Evolutionary conservation across 2,888 invertebrate species (phyloP).

Genomic region (Lamellibrachia columna): DNA sequence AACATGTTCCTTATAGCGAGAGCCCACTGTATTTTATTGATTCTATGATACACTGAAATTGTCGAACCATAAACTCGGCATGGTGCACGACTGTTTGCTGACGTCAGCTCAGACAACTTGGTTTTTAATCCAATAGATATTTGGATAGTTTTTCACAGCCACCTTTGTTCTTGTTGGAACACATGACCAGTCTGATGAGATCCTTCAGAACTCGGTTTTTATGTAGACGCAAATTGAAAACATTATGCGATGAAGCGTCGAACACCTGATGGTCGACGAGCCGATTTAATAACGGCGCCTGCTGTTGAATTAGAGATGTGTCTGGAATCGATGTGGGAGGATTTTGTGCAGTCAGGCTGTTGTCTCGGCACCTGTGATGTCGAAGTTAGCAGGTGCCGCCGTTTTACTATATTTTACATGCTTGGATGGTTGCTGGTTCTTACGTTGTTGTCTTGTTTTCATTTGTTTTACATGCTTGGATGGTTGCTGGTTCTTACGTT

Average conservation of each 20-base stretch:
- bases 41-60: too few relatives aligned
- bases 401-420: too few relatives aligned
- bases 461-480: too few relatives aligned
- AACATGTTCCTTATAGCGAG: too few relatives aligned
- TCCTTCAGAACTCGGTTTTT: background rate
- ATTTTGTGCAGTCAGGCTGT: background rate
- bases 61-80: too few relatives aligned
- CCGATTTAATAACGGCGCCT: background rate
- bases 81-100: too few relatives aligned
- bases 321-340: background rate
- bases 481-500: background rate
- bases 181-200: background rate
- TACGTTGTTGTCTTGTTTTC: background rate
- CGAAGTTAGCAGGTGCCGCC: too few relatives aligned
- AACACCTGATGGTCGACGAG: background rate
- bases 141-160: background rate
- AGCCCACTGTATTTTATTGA: too few relatives aligned
- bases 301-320: background rate
- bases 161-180: background rate
- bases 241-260: background rate
- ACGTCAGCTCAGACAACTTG: too few relatives aligned
- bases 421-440: background rate
- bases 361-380: background rate
- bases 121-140: background rate
- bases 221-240: background rate